Conservation (phyloP, 92 coral and sea anemone species). For the Palythoa caribaeorum region DNA sequence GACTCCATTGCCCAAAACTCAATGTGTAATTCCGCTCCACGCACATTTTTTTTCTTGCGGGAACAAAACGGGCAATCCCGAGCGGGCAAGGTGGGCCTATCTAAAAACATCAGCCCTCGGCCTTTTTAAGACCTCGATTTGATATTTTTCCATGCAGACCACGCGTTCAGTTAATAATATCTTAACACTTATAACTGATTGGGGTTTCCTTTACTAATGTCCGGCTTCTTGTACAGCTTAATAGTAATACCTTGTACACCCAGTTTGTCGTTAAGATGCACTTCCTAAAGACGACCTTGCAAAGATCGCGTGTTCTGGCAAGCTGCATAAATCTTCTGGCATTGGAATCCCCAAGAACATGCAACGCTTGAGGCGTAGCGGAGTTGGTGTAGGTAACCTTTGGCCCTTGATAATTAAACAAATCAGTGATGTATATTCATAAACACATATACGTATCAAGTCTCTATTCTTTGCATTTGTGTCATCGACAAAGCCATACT, state of each 20-base stretch:
- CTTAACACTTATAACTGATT: too few relatives aligned
- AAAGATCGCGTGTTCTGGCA: conserved; percentile 36
- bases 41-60: too few relatives aligned
- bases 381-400: background rate
- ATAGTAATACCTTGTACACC: conserved; percentile 48
- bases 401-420: background rate
- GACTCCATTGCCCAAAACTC: too few relatives aligned
- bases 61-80: too few relatives aligned
- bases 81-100: too few relatives aligned
- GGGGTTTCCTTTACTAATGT: too few relatives aligned
- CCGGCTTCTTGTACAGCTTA: background rate
- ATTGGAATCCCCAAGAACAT: conserved; percentile 63
- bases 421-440: background rate
- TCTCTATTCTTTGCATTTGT: background rate
- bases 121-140: too few relatives aligned
- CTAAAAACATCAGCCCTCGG: too few relatives aligned
- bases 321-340: conserved; percentile 51
- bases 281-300: conserved; percentile 45
- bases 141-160: too few relatives aligned
- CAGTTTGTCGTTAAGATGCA: conserved; percentile 55
- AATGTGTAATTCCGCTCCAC: too few relatives aligned
- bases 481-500: too few relatives aligned
- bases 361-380: conserved; percentile 26
- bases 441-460: background rate
- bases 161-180: too few relatives aligned